Conservation (phyloP, 2,888 invertebrate species). For the Cotesia congregata region DNA sequence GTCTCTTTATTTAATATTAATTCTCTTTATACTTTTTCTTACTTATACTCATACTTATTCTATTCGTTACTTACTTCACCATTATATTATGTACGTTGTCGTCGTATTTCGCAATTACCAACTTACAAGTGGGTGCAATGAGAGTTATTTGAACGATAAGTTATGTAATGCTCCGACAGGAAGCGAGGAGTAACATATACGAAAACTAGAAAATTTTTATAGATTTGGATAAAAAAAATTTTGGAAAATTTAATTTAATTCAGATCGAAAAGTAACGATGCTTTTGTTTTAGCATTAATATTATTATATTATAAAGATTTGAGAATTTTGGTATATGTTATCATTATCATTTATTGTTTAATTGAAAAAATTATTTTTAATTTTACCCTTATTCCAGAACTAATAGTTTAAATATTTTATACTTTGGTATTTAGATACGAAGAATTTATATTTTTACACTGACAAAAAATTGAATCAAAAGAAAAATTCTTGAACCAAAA, state of each 20-base stretch:
- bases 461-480: too few species aligned
- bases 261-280: constrained; percentile 2
- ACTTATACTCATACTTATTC: not conserved
- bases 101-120: constrained; percentile 46
- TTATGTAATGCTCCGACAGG: constrained; percentile 31
- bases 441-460: too few species aligned
- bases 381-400: too few species aligned
- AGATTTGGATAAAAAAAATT: not conserved
- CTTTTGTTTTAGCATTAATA: not conserved
- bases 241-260: not conserved
- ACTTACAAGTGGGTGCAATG: constrained; percentile 44
- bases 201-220: constrained; percentile 7
- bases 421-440: too few species aligned
- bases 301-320: too few species aligned
- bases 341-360: too few species aligned
- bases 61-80: not conserved
- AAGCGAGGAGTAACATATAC: constrained; percentile 23
- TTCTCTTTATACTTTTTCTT: not conserved
- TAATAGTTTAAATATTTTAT: too few species aligned
- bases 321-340: too few species aligned
- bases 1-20: not conserved
- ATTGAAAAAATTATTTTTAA: too few species aligned
- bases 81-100: constrained; percentile 19
- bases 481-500: too few species aligned
- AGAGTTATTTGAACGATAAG: constrained; percentile 15